Evolutionary conservation across 2,113 vertebrate species (phyloP).

Genomic region (Chrysemys picta): DNA sequence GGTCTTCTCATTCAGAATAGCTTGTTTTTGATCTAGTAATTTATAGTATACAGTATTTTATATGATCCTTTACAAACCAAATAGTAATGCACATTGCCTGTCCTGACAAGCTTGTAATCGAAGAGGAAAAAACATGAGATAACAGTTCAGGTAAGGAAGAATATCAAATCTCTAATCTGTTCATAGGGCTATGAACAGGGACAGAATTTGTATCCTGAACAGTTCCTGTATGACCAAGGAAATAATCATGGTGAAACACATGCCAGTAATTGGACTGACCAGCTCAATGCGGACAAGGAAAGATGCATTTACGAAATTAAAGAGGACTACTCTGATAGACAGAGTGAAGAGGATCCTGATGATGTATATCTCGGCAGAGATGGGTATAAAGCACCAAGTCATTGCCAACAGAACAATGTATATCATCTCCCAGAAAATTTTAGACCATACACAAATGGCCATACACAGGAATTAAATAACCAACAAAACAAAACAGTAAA

Average conservation of each 20-base stretch:
- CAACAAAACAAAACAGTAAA: constrained; percentile 67
- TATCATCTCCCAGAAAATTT: constrained; percentile 80
- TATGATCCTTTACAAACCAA: neutral
- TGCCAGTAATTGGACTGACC: constrained; percentile 79
- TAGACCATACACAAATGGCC: constrained; percentile 71
- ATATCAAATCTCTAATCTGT: constrained; percentile 7
- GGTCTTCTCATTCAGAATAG: neutral
- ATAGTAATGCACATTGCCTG: neutral
- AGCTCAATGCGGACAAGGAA: constrained; percentile 49
- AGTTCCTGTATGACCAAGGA: constrained; percentile 73
- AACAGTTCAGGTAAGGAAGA: neutral
- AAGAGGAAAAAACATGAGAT: neutral
- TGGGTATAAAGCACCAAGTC: constrained; percentile 74
- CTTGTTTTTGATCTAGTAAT: neutral
- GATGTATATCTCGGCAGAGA: constrained; percentile 77
- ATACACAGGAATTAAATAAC: constrained; percentile 70
- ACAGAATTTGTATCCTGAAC: constrained; percentile 71
- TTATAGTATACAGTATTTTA: neutral
- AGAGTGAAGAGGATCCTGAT: constrained; percentile 71
- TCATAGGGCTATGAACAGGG: constrained; percentile 74
- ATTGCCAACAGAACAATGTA: constrained; percentile 71
- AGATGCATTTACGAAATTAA: constrained; percentile 73
- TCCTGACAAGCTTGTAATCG: neutral
- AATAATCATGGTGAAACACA: constrained; percentile 68
- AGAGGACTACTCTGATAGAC: constrained; percentile 71